phyloP scores from a whole-genome alignment of 2,888 invertebrate species.

The Copidosoma aretas region DNA sequence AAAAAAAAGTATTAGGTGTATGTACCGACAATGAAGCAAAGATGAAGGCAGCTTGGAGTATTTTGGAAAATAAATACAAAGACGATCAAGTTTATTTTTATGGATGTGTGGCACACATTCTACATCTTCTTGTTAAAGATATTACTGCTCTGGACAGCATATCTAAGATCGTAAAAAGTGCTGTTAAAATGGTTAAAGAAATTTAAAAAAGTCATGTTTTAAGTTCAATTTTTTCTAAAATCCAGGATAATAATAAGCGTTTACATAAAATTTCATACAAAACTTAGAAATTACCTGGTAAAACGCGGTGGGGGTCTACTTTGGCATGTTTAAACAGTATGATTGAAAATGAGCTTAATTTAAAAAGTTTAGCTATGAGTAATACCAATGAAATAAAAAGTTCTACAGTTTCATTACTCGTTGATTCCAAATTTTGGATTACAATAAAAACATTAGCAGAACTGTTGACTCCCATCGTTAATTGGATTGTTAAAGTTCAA shows the following conservation, averaged over 20 bases:
- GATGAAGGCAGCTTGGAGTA: slow-evolving; percentile 5
- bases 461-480: slow-evolving; percentile 28
- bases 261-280: neutral
- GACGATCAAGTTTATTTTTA: slow-evolving; percentile 2
- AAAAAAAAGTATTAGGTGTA: slow-evolving; percentile 25
- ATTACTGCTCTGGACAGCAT: neutral
- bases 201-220: slow-evolving; percentile 30
- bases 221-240: slow-evolving; percentile 28
- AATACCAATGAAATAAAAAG: slow-evolving; percentile 3
- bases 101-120: slow-evolving; percentile 19
- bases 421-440: slow-evolving; percentile 22
- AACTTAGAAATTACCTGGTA: slow-evolving; percentile 35
- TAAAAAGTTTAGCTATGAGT: slow-evolving; percentile 39
- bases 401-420: slow-evolving; percentile 19
- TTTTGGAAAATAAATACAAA: slow-evolving; percentile 14
- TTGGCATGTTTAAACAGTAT: slow-evolving; percentile 35
- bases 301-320: slow-evolving; percentile 38
- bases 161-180: neutral
- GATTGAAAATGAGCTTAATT: slow-evolving; percentile 28
- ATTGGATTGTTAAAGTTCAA: slow-evolving; percentile 31
- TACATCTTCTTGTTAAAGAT: slow-evolving; percentile 21
- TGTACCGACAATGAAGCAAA: slow-evolving; percentile 26
- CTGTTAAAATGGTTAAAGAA: slow-evolving; percentile 20
- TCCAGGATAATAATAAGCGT: slow-evolving; percentile 14
- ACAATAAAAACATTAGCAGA: slow-evolving; percentile 14